Conservation (phyloP, 2,888 invertebrate genomes). For the Ypsolopha sequella region DNA sequence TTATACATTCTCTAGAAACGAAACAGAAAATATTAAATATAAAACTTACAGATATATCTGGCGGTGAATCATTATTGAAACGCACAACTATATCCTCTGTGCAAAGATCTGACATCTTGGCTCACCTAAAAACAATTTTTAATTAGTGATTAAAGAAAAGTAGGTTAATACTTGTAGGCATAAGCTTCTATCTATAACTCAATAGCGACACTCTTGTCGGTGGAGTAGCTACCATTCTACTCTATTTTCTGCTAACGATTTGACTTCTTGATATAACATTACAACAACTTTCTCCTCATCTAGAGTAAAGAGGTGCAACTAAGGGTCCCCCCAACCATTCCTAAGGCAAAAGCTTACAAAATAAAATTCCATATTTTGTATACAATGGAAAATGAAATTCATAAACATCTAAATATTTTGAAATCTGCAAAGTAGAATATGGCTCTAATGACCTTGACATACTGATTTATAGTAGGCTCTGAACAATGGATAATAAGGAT, state of each 20-base stretch:
- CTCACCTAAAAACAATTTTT: neutral
- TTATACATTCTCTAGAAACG: neutral
- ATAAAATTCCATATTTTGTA: too few relatives aligned
- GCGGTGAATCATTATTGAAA: conserved; percentile 23
- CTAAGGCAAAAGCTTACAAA: too few relatives aligned
- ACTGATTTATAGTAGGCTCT: too few relatives aligned
- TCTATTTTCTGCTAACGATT: neutral
- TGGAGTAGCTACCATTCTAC: neutral
- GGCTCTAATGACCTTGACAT: too few relatives aligned
- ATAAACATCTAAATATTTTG: too few relatives aligned
- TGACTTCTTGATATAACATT: too few relatives aligned
- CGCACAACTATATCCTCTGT: conserved; percentile 37
- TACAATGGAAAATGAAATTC: too few relatives aligned
- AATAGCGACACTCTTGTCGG: neutral
- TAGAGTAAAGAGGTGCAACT: too few relatives aligned
- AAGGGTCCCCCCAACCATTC: too few relatives aligned
- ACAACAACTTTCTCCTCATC: too few relatives aligned
- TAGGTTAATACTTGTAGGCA: neutral
- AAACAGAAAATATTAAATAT: neutral
- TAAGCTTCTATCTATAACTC: neutral
- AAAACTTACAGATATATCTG: conserved; percentile 22
- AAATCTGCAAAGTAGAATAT: too few relatives aligned
- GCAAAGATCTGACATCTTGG: conserved; percentile 33
- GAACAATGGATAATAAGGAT: neutral
- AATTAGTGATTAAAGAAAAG: neutral